phyloP scores from a whole-genome alignment of 1,140 invertebrate genomes.

The Cydia splendana region DNA sequence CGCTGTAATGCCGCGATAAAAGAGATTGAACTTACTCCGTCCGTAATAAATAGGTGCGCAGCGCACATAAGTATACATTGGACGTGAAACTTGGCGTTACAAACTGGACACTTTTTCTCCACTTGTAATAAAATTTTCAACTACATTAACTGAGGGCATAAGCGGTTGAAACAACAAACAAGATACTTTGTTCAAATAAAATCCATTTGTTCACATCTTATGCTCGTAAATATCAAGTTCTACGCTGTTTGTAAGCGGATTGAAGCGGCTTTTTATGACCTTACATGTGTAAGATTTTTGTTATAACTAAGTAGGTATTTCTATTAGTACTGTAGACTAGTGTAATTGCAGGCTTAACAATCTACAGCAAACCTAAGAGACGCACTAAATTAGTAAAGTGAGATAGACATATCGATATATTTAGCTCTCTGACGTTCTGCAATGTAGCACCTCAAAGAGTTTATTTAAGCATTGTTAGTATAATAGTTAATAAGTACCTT shows the following conservation, averaged over 20 bases:
- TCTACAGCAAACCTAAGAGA: no score
- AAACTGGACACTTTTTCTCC: constrained; percentile 21
- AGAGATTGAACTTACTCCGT: constrained; percentile 72
- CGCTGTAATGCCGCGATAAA: constrained; percentile 71
- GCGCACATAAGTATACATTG: constrained; percentile 13
- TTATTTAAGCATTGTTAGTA: no score
- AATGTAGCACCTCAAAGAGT: no score
- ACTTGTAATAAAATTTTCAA: constrained; percentile 5
- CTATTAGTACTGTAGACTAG: no score
- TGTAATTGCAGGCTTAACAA: no score
- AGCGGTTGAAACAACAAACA: background rate
- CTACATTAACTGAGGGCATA: background rate
- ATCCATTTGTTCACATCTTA: constrained; percentile 1
- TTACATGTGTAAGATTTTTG: background rate
- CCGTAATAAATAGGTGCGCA: constrained; percentile 59
- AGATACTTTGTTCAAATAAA: constrained; percentile 4
- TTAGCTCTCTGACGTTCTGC: no score
- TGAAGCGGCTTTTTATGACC: background rate
- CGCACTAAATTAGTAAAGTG: no score
- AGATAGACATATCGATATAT: no score
- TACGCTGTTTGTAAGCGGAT: background rate
- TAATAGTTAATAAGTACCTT: no score
- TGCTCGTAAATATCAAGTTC: background rate
- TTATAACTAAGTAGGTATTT: no score
- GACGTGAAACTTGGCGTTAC: background rate